These are phyloP conservation scores for Dipodomys merriami DNA, from an alignment of 2,113 vertebrate genomes.

Conservation along the genomic window DNA sequence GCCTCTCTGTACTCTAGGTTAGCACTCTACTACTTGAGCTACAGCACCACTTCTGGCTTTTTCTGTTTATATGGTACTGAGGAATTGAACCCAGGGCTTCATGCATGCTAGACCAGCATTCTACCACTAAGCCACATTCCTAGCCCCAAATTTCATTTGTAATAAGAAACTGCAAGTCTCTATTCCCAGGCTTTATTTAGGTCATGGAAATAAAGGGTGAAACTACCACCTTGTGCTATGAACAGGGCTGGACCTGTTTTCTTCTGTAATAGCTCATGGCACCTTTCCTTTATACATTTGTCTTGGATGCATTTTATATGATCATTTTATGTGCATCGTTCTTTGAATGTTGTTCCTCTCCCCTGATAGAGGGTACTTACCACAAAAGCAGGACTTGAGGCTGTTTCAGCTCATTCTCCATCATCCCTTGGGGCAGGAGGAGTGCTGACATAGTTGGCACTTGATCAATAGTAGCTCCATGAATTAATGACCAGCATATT, in stretches of 20 bases:
- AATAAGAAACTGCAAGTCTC: background rate
- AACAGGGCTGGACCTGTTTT: background rate
- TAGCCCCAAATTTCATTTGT: background rate
- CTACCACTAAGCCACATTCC: too few species aligned
- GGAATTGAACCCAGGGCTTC: too few species aligned
- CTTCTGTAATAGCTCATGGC: background rate
- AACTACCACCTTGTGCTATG: background rate
- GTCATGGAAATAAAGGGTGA: background rate
- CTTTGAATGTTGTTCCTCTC: background rate
- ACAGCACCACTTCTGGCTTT: too few species aligned
- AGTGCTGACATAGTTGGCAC: background rate
- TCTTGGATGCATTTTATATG: background rate
- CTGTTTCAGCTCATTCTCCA: background rate
- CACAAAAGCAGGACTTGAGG: background rate
- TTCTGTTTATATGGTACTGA: too few species aligned
- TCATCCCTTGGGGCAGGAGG: background rate
- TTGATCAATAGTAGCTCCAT: background rate
- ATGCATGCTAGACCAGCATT: too few species aligned
- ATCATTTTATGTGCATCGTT: background rate
- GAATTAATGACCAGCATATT: background rate
- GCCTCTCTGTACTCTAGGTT: too few species aligned
- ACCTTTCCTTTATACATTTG: background rate
- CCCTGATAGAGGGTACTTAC: background rate
- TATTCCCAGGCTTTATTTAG: slow-evolving; percentile 1
- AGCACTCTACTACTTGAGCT: too few species aligned